These are phyloP conservation scores for Tipula vernalis DNA, from an alignment of 2,888 invertebrate species.

Conservation along the genomic window DNA sequence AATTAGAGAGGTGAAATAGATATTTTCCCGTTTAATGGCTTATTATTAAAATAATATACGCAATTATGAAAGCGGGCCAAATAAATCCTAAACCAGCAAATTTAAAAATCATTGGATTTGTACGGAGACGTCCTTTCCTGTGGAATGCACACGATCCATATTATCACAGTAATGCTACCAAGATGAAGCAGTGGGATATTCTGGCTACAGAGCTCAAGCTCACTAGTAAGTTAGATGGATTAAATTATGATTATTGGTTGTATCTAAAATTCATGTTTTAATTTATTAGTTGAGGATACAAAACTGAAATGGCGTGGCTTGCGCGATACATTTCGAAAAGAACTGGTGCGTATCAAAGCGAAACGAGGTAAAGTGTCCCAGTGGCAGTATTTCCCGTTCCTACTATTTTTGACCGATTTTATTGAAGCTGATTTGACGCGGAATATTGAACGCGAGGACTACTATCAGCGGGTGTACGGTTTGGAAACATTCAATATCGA, in stretches of 20 bases:
- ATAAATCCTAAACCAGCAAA: neutral
- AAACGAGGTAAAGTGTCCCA: neutral
- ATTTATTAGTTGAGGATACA: neutral
- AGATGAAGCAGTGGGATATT: neutral
- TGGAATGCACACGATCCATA: neutral
- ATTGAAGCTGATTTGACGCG: neutral
- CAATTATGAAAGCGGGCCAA: neutral
- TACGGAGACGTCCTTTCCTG: neutral
- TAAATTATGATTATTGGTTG: neutral
- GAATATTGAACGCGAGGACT: neutral
- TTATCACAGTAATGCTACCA: neutral
- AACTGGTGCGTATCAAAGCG: neutral
- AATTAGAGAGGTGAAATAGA: neutral
- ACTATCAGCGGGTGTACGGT: neutral
- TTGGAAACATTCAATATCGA: neutral
- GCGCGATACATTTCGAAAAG: neutral
- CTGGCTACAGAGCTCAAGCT: neutral
- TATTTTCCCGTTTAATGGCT: neutral
- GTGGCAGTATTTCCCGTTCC: neutral
- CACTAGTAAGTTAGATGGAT: neutral
- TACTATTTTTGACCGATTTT: neutral
- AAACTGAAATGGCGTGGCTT: neutral
- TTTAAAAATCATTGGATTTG: neutral
- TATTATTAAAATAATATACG: neutral
- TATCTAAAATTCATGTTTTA: neutral